These are phyloP conservation scores for Ophion ventricosus DNA, from an alignment of 2,888 invertebrate species.

Conservation along the genomic window DNA sequence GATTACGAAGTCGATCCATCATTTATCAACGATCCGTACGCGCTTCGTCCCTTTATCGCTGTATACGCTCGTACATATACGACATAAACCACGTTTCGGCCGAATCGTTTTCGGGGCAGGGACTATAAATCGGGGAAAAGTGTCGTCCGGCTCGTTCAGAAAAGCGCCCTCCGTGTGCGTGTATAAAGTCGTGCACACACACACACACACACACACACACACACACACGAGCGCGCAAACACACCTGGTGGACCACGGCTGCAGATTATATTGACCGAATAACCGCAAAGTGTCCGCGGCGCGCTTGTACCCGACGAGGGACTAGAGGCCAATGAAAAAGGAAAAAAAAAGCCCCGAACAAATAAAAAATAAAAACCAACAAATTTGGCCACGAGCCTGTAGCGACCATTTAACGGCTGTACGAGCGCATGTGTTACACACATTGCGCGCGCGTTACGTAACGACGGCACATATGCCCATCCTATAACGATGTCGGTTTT, in stretches of 20 bases:
- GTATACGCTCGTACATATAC: constrained; percentile 1
- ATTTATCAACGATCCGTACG: not conserved
- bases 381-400: constrained; percentile 78
- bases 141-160: constrained; percentile 17
- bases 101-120: constrained; percentile 55
- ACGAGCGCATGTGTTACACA: constrained; percentile 55
- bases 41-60: not conserved
- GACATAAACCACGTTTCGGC: constrained; percentile 37
- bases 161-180: constrained; percentile 20
- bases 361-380: constrained; percentile 66
- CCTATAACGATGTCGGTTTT: constrained; percentile 21
- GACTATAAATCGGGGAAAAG: constrained; percentile 59
- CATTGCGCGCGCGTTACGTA: constrained; percentile 38
- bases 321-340: constrained; percentile 31
- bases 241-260: constrained; percentile 77
- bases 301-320: constrained; percentile 45
- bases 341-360: constrained; percentile 3
- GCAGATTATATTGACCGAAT: constrained; percentile 75
- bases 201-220: constrained; percentile 8
- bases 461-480: not conserved
- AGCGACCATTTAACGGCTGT: constrained; percentile 55
- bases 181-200: not conserved
- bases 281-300: constrained; percentile 75
- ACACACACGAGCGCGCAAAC: constrained; percentile 40
- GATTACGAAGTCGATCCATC: not conserved